Evolutionary conservation across 92 coral and sea anemone genomes (phyloP).

Genomic region (Micromussa lordhowensis): DNA sequence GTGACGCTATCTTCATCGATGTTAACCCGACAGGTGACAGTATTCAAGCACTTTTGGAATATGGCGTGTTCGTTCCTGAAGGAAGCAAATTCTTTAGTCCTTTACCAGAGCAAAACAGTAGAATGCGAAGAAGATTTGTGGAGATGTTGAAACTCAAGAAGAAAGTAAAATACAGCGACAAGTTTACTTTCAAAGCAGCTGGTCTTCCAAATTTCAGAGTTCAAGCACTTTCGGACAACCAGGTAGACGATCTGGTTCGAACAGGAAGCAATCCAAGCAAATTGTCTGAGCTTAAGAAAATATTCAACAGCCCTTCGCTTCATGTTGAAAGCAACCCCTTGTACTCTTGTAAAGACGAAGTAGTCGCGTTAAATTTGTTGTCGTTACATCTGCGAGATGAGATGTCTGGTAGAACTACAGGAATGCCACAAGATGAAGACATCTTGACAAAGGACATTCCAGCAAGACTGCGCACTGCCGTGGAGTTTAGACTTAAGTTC

Average conservation of each 20-base stretch:
- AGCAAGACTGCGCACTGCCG: constrained; percentile 52
- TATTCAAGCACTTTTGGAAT: constrained; percentile 67
- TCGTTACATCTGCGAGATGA: constrained; percentile 73
- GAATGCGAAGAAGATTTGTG: constrained; percentile 64
- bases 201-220: constrained; percentile 73
- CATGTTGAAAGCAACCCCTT: constrained; percentile 37
- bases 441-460: constrained; percentile 38
- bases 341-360: constrained; percentile 79
- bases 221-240: constrained; percentile 59
- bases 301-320: constrained; percentile 64
- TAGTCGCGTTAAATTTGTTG: constrained; percentile 73
- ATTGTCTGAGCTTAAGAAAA: constrained; percentile 50
- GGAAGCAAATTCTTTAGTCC: constrained; percentile 67
- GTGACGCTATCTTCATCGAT: constrained; percentile 61
- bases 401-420: constrained; percentile 59
- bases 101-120: constrained; percentile 59
- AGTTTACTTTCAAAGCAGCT: constrained; percentile 68
- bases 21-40: constrained; percentile 72
- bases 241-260: constrained; percentile 44
- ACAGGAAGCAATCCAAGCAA: constrained; percentile 42
- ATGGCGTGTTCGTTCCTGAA: constrained; percentile 65
- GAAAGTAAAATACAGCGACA: constrained; percentile 55
- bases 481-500: constrained; percentile 66
- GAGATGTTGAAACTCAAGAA: constrained; percentile 58
- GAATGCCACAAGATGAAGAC: constrained; percentile 74